These are phyloP conservation scores for Chydorus sphaericus DNA, from an alignment of 2,888 invertebrate species.

Conservation along the genomic window DNA sequence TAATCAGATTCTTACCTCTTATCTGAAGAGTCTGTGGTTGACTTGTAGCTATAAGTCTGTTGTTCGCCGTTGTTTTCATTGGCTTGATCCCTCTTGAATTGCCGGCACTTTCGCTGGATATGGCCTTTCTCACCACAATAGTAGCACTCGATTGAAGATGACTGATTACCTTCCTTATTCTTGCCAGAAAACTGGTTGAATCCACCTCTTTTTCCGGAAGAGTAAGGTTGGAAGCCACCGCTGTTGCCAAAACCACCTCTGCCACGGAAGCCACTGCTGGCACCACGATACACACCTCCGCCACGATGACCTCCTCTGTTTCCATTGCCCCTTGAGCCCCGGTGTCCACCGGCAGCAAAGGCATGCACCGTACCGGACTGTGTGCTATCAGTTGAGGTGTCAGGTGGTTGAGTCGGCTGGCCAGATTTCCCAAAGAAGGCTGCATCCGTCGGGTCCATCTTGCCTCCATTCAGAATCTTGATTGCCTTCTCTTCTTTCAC, in stretches of 20 bases:
- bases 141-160: background rate
- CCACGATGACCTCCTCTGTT: background rate
- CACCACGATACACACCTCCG: background rate
- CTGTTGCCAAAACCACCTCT: background rate
- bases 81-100: background rate
- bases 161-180: background rate
- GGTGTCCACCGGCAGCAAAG: background rate
- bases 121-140: background rate
- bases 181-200: background rate
- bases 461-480: background rate
- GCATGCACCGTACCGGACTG: no score
- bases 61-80: no score
- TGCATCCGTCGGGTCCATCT: background rate
- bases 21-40: background rate
- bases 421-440: background rate
- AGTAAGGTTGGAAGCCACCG: no score
- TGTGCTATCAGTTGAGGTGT: background rate
- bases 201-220: background rate
- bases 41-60: background rate
- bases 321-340: no score
- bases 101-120: background rate
- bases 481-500: background rate
- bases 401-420: background rate
- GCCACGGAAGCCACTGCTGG: background rate
- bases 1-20: background rate